Evolutionary conservation across 2,888 invertebrate genomes (phyloP).

Genomic region (Pollenia griseotomentosa): DNA sequence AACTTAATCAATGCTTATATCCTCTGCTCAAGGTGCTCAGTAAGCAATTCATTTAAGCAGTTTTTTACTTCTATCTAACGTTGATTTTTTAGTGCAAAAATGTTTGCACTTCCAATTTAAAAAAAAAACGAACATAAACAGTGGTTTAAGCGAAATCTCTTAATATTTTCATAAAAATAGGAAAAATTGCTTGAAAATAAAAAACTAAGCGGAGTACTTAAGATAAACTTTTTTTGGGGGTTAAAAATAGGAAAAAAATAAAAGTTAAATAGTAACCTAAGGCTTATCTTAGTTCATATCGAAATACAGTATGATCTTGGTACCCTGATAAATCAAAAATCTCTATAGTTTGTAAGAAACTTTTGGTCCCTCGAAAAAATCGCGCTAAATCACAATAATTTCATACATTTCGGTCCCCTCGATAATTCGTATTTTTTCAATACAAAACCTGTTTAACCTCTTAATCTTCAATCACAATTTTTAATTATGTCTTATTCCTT

Average conservation of each 20-base stretch:
- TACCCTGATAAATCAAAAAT: too few species aligned
- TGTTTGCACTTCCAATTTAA: slow-evolving; percentile 46
- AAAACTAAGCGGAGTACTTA: background rate
- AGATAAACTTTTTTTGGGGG: background rate
- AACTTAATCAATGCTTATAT: slow-evolving; percentile 73
- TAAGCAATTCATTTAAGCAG: slow-evolving; percentile 76
- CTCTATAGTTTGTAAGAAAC: too few species aligned
- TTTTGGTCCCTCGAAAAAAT: too few species aligned
- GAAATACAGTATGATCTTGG: too few species aligned
- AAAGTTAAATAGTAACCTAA: too few species aligned
- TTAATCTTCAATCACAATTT: too few species aligned
- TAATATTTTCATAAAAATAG: slow-evolving; percentile 21
- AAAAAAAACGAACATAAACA: slow-evolving; percentile 37
- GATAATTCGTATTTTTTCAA: too few species aligned
- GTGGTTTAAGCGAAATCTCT: slow-evolving; percentile 43
- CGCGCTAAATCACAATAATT: too few species aligned
- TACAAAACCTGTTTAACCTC: too few species aligned
- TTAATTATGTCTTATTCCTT: too few species aligned
- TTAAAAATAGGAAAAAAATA: background rate
- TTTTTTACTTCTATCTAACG: slow-evolving; percentile 73
- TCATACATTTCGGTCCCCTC: too few species aligned
- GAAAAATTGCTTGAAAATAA: slow-evolving; percentile 16
- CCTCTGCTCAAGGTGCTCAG: slow-evolving; percentile 75
- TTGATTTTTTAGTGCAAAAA: slow-evolving; percentile 63
- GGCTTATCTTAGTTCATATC: too few species aligned